Evolutionary conservation across 2,113 vertebrate species (phyloP).

Genomic region (Nettapus auritus): DNA sequence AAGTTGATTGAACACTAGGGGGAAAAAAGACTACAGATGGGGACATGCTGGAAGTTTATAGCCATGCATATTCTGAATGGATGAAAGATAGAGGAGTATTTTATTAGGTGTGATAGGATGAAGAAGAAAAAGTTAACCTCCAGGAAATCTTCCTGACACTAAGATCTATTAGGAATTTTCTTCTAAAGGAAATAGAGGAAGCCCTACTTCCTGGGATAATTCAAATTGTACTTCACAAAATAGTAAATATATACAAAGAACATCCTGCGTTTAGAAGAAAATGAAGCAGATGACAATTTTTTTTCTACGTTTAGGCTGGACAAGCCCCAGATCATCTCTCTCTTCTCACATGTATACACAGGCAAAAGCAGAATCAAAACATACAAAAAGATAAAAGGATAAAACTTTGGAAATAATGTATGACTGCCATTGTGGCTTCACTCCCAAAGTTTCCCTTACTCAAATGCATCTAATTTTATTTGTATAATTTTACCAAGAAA

Average conservation of each 20-base stretch:
- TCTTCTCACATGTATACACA: background rate
- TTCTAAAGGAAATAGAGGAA: constrained; percentile 54
- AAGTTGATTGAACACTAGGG: background rate
- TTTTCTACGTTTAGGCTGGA: constrained; percentile 31
- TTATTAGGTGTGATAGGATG: constrained; percentile 26
- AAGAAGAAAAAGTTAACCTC: constrained; percentile 1
- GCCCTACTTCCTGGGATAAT: constrained; percentile 52
- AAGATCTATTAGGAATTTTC: constrained; percentile 56
- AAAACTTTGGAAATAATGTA: background rate
- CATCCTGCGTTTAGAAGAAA: constrained; percentile 48
- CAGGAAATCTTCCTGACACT: constrained; percentile 58
- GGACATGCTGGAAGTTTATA: background rate
- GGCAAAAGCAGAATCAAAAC: background rate
- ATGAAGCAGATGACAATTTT: constrained; percentile 15
- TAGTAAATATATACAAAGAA: constrained; percentile 65
- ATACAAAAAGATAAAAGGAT: background rate
- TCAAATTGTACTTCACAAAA: constrained; percentile 52
- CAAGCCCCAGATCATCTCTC: background rate
- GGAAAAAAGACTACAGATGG: background rate
- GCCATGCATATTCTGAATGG: background rate
- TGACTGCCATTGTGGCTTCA: background rate
- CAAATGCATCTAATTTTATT: background rate
- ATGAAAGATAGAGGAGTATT: background rate
- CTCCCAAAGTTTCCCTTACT: background rate
- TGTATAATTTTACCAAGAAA: background rate